Base-by-base conservation (phyloP, 2,888 invertebrate species). In the Xanthia icteritia region DNA sequence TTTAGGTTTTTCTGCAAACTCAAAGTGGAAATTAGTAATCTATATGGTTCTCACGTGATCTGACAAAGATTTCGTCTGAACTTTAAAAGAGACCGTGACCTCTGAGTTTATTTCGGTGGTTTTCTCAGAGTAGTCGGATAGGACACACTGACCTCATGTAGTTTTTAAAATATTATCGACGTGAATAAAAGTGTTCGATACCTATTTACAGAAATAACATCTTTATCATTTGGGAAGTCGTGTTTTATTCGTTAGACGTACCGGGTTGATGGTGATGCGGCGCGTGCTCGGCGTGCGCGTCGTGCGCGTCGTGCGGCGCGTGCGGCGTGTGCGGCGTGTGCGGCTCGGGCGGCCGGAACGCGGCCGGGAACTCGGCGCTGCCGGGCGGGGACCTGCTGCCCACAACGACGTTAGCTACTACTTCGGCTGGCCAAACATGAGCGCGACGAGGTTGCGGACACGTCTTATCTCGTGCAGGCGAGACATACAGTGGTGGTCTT, bases 271-370 rank as follows among this genome's bases (percentile, higher is more conserved):
- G 91, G 76, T 92, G 90, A 65, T 92, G 90, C 68, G 84, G 85
- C 82, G 87, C 77, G 88, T 88, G 90, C 5, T 82, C 75, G 83
- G 86, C 23, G 91, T 83, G 89, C 76, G 81, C 87, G 77, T 90
- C 73, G 89, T 90, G 90, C 78, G 89, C 76, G 90, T 75, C 83
- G 90, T 42, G 91, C 75, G 85, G 87, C 31, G 91, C 13, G 63
- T 82, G 89, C 75, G 82, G 90, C 27, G 42, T 42, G 42, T n/a
- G 27, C 58, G 5, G 70, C 39, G 39, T 1, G 39, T 42, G 31
- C 90, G 77, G 93, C 27, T 92, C 92, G 78, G 93, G 92, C 75
- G 92, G 92, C 2, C 95, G 93, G 94, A 94, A 95, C 66, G 92
- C 90, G 73, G 92, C 92, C 5, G 92, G 89, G 91, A 91, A 92